A percentile compares a stretch with the other conserved stretches of the same genome.
Conservation (phyloP, 2,888 invertebrate genomes). For the Temnothorax unifasciatus region DNA sequence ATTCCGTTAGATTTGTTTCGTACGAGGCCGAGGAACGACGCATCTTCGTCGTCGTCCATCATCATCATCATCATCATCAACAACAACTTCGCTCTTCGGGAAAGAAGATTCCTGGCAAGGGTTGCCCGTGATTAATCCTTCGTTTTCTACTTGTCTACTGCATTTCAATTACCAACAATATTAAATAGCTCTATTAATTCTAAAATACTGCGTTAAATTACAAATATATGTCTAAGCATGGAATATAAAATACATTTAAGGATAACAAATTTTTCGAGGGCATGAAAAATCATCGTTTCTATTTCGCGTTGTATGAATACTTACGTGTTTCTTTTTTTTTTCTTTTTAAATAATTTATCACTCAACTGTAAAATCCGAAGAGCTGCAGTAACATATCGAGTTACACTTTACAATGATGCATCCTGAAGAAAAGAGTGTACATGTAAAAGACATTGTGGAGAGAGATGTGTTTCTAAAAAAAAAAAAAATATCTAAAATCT, state of each 20-base stretch:
- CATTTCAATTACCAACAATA: constrained; percentile 37
- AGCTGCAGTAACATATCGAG: constrained; percentile 20
- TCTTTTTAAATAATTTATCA: not conserved
- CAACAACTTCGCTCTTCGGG: not conserved
- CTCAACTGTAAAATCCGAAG: not conserved
- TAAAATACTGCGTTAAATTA: constrained; percentile 23
- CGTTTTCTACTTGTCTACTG: constrained; percentile 2
- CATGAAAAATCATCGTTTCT: not conserved
- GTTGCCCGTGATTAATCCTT: not conserved
- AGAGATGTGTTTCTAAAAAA: not conserved
- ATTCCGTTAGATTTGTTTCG: constrained; percentile 28
- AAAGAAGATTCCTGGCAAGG: constrained; percentile 32
- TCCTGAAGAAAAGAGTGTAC: constrained; percentile 1
- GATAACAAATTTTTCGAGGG: not conserved
- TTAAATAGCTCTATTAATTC: constrained; percentile 24
- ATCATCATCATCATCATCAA: constrained; percentile 4
- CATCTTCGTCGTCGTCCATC: constrained; percentile 18
- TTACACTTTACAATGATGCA: constrained; percentile 4
- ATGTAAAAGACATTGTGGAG: not conserved
- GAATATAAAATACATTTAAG: not conserved
- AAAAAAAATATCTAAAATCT: constrained; percentile 13
- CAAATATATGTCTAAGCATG: constrained; percentile 20
- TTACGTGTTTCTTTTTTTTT: not conserved
- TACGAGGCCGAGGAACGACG: constrained; percentile 22
- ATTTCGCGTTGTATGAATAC: not conserved